phyloP scores from a whole-genome alignment of 64 coral and sea anemone species.

The Porites australiensis region DNA sequence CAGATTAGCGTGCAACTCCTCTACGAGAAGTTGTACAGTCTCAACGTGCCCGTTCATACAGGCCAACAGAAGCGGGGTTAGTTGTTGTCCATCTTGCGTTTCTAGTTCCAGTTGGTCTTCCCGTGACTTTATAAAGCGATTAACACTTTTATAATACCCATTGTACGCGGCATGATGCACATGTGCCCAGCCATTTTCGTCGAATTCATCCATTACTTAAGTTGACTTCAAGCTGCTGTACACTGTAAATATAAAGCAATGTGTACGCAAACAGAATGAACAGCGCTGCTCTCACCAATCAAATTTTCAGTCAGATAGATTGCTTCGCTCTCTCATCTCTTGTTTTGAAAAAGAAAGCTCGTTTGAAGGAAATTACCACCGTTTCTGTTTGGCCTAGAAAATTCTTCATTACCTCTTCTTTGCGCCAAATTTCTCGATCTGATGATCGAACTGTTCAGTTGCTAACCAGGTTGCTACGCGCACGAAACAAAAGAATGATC shows the following conservation, averaged over 20 bases:
- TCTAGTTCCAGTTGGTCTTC: constrained; percentile 92
- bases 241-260: not conserved
- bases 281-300: too few relatives aligned
- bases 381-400: not conserved
- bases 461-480: constrained; percentile 53
- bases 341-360: not conserved
- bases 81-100: constrained; percentile 86
- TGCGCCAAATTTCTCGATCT: not conserved
- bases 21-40: constrained; percentile 89
- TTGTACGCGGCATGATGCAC: constrained; percentile 94
- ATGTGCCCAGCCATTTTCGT: constrained; percentile 99
- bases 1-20: constrained; percentile 81
- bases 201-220: constrained; percentile 95
- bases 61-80: constrained; percentile 84
- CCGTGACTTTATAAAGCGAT: constrained; percentile 84
- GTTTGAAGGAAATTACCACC: not conserved
- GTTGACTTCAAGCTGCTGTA: not conserved
- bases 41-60: constrained; percentile 87
- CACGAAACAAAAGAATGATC: not conserved
- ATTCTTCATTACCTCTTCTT: not conserved
- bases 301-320: too few relatives aligned
- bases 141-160: constrained; percentile 96
- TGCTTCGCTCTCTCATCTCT: too few relatives aligned
- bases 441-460: constrained; percentile 20
- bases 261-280: too few relatives aligned